These are phyloP conservation scores for Hypercompe scribonia DNA, from an alignment of 2,888 invertebrate species.

Conservation along the genomic window DNA sequence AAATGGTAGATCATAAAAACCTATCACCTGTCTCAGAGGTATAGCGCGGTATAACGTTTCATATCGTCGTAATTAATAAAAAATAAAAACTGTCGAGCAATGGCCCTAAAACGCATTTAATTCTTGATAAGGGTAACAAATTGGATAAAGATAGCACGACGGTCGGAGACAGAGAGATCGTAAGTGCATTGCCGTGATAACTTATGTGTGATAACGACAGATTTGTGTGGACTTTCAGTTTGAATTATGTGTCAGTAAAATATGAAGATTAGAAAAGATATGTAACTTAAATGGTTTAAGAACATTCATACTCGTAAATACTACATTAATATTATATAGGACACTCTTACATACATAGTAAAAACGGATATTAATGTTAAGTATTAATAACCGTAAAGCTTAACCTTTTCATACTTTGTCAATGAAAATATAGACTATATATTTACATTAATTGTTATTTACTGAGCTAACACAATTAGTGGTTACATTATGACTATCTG, in stretches of 20 bases:
- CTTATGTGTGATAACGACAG: conserved; percentile 66
- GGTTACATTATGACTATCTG: conserved; percentile 30
- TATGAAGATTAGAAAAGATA: conserved; percentile 8
- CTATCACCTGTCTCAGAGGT: conserved; percentile 76
- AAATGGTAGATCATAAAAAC: conserved; percentile 77
- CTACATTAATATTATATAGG: no score
- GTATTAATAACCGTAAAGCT: no score
- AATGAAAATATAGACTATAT: neutral
- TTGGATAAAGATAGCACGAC: conserved; percentile 84
- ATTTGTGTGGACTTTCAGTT: conserved; percentile 57
- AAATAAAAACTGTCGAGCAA: conserved; percentile 75
- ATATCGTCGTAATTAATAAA: conserved; percentile 81
- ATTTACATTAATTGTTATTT: neutral
- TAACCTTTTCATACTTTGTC: conserved; percentile 5
- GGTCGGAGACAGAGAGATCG: conserved; percentile 83
- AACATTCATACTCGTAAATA: neutral
- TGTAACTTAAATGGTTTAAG: neutral
- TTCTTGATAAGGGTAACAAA: conserved; percentile 86
- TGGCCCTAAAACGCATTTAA: conserved; percentile 85
- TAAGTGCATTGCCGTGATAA: conserved; percentile 86
- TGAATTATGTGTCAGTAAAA: conserved; percentile 19
- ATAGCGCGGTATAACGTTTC: conserved; percentile 60
- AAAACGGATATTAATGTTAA: no score
- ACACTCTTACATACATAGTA: no score
- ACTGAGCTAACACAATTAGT: conserved; percentile 24